A percentile compares a stretch with the other conserved stretches of the same genome.
These are phyloP conservation scores for Eleutherodactylus coqui DNA, from an alignment of 2,797 vertebrate genomes.

Conservation along the genomic window DNA sequence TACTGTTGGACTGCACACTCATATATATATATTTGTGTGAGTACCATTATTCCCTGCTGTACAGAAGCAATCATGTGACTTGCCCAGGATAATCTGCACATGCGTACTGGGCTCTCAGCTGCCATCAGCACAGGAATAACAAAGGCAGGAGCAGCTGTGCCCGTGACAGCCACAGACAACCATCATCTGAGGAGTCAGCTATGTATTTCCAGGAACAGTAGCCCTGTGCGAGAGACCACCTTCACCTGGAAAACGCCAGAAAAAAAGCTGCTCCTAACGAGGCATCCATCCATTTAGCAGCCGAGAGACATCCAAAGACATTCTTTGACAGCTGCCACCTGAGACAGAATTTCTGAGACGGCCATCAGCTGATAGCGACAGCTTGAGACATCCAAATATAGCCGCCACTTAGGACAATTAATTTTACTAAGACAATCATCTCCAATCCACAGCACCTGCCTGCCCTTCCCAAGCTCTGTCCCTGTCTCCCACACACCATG, in stretches of 20 bases:
- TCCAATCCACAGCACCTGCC: slow-evolving; percentile 21
- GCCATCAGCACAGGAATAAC: slow-evolving; percentile 63
- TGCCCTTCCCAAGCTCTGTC: slow-evolving; percentile 34
- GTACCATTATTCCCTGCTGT: slow-evolving; percentile 49
- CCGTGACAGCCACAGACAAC: slow-evolving; percentile 58
- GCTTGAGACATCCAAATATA: slow-evolving; percentile 25
- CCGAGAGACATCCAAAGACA: slow-evolving; percentile 42
- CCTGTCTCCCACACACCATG: slow-evolving; percentile 44
- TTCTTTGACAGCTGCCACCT: slow-evolving; percentile 46
- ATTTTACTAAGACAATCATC: slow-evolving; percentile 48
- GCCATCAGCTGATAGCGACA: slow-evolving; percentile 37
- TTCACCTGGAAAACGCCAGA: slow-evolving; percentile 14
- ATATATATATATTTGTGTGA: slow-evolving; percentile 13
- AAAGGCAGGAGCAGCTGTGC: slow-evolving; percentile 63
- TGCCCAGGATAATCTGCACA: slow-evolving; percentile 55
- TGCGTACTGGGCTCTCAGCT: slow-evolving; percentile 57
- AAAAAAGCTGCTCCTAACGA: slow-evolving; percentile 17
- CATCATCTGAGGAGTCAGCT: slow-evolving; percentile 37
- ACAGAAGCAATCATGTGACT: slow-evolving; percentile 54
- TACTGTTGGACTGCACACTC: not conserved
- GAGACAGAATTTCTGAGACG: slow-evolving; percentile 29
- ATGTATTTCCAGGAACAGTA: slow-evolving; percentile 21
- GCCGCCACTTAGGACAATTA: slow-evolving; percentile 33
- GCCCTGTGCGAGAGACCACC: slow-evolving; percentile 11
- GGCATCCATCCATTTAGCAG: slow-evolving; percentile 24